Evolutionary conservation across 2,888 invertebrate species (phyloP).

Genomic region (Lasioglossum vierecki): DNA sequence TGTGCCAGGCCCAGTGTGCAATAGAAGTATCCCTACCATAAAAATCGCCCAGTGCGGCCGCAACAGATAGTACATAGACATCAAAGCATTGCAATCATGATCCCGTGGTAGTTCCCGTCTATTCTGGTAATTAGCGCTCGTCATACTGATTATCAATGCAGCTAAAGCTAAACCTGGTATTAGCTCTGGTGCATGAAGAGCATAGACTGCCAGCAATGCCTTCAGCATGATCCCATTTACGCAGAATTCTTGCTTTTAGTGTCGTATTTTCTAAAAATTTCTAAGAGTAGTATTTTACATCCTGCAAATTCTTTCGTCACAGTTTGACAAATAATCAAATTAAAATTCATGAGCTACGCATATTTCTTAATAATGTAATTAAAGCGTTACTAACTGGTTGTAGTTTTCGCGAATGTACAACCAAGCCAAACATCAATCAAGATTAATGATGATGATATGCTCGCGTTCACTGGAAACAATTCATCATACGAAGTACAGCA

Average conservation of each 20-base stretch:
- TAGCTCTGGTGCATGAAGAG: background rate
- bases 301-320: background rate
- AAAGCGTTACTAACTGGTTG: background rate
- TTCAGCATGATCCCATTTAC: background rate
- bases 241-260: background rate
- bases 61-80: too few species aligned
- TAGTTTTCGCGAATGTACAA: background rate
- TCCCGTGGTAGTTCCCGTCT: background rate
- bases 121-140: background rate
- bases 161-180: background rate
- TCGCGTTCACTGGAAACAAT: background rate
- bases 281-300: background rate
- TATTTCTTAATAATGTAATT: background rate
- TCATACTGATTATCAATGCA: background rate
- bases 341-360: background rate
- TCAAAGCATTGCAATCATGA: background rate
- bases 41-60: too few species aligned
- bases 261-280: background rate
- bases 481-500: background rate
- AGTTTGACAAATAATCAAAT: background rate
- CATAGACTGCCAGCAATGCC: background rate
- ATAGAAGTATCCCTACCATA: too few species aligned
- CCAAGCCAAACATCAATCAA: background rate
- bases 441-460: background rate
- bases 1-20: too few species aligned